Percentiles rank a stretch among this genome's conserved stretches.
Evolutionary conservation across 2,797 vertebrate species (phyloP).

Genomic region (Parauchenoglanis punctatus): DNA sequence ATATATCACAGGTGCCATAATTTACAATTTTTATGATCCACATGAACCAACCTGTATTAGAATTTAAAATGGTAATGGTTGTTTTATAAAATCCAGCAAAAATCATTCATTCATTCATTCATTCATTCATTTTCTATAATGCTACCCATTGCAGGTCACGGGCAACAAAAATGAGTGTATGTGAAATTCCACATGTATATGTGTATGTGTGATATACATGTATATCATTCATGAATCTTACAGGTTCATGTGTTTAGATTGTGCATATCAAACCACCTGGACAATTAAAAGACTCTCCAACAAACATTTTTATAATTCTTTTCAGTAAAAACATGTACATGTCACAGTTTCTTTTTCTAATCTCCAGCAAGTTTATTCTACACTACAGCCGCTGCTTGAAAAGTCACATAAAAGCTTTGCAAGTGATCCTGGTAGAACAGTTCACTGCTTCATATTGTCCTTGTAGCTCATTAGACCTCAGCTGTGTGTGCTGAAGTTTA

Average conservation of each 20-base stretch:
- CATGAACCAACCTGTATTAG: background rate
- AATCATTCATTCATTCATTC: no score
- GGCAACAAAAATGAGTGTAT: background rate
- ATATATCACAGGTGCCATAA: background rate
- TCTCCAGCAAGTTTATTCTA: background rate
- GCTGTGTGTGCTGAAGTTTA: background rate
- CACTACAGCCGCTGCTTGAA: background rate
- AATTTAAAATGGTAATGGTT: background rate
- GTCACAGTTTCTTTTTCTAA: background rate
- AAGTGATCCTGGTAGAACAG: background rate
- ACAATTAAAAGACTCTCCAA: background rate
- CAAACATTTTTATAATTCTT: background rate
- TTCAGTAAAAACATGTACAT: background rate
- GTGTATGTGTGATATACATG: no score
- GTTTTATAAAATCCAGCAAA: background rate
- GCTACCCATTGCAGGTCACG: no score
- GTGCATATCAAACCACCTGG: background rate
- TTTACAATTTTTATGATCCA: background rate
- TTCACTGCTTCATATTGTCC: background rate
- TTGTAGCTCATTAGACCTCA: slow-evolving; percentile 7
- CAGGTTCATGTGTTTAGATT: background rate
- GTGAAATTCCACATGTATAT: background rate
- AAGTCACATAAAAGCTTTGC: background rate
- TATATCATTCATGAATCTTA: background rate
- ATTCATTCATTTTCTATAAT: no score